Percentiles rank a stretch among this genome's conserved stretches.
phyloP scores from a whole-genome alignment of 64 coral and sea anemone species.

The Orbicella faveolata region DNA sequence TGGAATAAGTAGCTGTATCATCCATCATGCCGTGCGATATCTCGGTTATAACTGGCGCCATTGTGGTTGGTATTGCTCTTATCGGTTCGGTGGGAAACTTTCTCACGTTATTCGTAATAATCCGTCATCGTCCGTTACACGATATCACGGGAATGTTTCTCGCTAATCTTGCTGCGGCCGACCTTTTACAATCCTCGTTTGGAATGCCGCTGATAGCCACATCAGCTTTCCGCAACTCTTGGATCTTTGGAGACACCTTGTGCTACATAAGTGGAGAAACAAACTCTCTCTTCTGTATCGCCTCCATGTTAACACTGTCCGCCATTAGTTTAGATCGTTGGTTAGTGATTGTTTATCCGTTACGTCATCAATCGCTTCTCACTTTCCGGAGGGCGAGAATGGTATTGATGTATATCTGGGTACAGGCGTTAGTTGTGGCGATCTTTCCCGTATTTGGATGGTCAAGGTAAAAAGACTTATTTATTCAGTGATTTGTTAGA shows the following conservation, averaged over 20 bases:
- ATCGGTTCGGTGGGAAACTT: conserved; percentile 50
- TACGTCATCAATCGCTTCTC: conserved; percentile 30
- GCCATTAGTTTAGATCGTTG: conserved; percentile 74
- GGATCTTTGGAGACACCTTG: conserved; percentile 49
- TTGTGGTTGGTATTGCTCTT: conserved; percentile 31
- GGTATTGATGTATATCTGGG: conserved; percentile 54
- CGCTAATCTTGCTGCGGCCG: conserved; percentile 67
- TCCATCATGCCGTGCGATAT: not conserved
- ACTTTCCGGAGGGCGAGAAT: conserved; percentile 11
- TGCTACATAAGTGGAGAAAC: conserved; percentile 63
- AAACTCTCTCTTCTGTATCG: conserved; percentile 74
- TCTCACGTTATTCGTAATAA: conserved; percentile 47
- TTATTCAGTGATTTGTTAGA: no score
- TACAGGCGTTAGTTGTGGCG: conserved; percentile 48
- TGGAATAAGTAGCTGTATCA: not conserved
- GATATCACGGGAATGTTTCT: conserved; percentile 58
- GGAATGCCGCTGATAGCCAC: conserved; percentile 59
- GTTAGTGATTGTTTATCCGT: conserved; percentile 48
- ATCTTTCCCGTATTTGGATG: conserved; percentile 59
- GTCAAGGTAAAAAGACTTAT: conserved; percentile 15
- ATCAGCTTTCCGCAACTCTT: conserved; percentile 46
- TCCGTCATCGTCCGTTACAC: conserved; percentile 41
- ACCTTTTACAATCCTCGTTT: conserved; percentile 58
- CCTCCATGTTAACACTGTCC: conserved; percentile 72
- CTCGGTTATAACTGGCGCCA: not conserved